These are phyloP conservation scores for Eupithecia insigniata DNA, from an alignment of 2,888 invertebrate genomes.

Conservation along the genomic window DNA sequence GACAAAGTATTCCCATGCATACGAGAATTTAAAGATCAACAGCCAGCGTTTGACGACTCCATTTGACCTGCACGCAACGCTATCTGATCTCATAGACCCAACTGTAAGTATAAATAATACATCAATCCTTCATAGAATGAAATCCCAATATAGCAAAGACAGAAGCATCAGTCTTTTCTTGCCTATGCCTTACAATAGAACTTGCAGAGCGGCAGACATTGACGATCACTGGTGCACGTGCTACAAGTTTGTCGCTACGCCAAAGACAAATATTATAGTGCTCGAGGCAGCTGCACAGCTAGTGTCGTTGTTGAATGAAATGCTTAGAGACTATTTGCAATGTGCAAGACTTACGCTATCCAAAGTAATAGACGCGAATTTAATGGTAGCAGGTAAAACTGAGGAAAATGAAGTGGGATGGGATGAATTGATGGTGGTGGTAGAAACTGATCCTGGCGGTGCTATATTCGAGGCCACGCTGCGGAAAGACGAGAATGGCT, in stretches of 20 bases:
- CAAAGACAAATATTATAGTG: conserved; percentile 80
- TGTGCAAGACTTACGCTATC: conserved; percentile 87
- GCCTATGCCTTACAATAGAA: conserved; percentile 87
- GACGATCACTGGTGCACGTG: conserved; percentile 95
- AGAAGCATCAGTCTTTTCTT: conserved; percentile 91
- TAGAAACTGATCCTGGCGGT: conserved; percentile 86
- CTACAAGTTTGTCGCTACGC: conserved; percentile 85
- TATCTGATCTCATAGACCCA: conserved; percentile 87
- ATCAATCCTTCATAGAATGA: conserved; percentile 64
- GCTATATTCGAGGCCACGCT: conserved; percentile 93
- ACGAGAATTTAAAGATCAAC: conserved; percentile 87
- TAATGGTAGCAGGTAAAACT: conserved; percentile 77
- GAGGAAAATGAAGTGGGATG: conserved; percentile 69
- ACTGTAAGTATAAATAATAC: conserved; percentile 70
- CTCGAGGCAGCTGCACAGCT: conserved; percentile 85
- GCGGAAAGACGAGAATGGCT: conserved; percentile 56
- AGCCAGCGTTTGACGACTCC: conserved; percentile 89
- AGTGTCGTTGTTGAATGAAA: conserved; percentile 86
- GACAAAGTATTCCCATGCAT: conserved; percentile 84
- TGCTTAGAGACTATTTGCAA: conserved; percentile 84
- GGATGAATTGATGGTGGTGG: conserved; percentile 86
- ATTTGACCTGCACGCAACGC: conserved; percentile 92
- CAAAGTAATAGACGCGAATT: conserved; percentile 87
- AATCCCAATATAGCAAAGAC: conserved; percentile 62
- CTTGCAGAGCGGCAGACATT: conserved; percentile 91